phyloP scores from a whole-genome alignment of 2,888 invertebrate species.

The Macrophya annulata region DNA sequence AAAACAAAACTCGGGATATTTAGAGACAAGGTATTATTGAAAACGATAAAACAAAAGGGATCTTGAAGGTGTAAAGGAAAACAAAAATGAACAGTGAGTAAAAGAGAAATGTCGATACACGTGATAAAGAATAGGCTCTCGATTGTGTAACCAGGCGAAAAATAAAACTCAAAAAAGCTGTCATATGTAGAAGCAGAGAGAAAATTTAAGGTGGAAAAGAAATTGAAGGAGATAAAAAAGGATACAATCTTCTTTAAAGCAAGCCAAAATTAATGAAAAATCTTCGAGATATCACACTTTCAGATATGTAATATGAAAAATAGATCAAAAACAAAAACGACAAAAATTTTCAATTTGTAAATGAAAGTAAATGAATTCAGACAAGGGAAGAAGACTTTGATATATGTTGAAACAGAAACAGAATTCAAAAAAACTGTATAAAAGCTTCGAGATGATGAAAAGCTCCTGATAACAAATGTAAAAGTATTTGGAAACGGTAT shows the following conservation, averaged over 20 bases:
- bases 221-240: too few relatives aligned
- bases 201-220: too few relatives aligned
- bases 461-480: background rate
- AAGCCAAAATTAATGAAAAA: too few relatives aligned
- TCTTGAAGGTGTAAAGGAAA: background rate
- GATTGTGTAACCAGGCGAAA: background rate
- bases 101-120: background rate
- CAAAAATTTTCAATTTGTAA: too few relatives aligned
- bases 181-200: background rate
- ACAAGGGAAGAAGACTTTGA: too few relatives aligned
- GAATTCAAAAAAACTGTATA: background rate
- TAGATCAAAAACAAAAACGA: too few relatives aligned
- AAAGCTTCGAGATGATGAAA: background rate
- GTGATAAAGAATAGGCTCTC: background rate
- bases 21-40: background rate
- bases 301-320: too few relatives aligned
- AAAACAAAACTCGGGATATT: background rate
- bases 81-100: background rate
- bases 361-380: too few relatives aligned
- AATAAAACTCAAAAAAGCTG: background rate
- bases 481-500: background rate
- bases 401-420: background rate
- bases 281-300: too few relatives aligned
- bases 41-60: background rate
- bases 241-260: too few relatives aligned